Base-by-base conservation (phyloP, 2,113 vertebrate species). In the Siniperca knerii region DNA sequence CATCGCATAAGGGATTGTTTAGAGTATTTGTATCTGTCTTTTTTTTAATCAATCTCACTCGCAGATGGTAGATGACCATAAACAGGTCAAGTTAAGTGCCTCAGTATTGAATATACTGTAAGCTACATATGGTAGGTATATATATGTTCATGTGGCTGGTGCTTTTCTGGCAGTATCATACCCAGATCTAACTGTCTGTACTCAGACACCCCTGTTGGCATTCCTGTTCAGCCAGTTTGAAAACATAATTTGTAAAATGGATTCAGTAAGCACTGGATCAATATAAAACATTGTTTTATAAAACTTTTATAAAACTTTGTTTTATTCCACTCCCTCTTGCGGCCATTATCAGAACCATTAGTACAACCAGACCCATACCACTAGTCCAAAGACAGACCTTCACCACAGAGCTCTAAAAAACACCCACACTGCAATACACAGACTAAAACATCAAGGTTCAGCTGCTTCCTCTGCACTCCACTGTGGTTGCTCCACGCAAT, bases 231-330 rank as follows among this genome's bases (percentile, higher is more conserved):
- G 40, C 5, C 58, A 77, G 37, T 87, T 68, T 85, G 52, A 83
- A 89, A 90, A 86, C n/a, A 75, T 68, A 78, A 93, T 92, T 86
- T 89, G 46, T 48, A 20, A 91, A 94, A 89, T 90, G 81, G 68
- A 79, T 84, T 90, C 40, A 61, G 44, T 65, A 33, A 88, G 74
- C n/a, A 37, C 6, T 11, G 16, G 86, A 92, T 89, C 84, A 80
- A 79, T 90, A 10, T 6, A n/a, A 55, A 40, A 69, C 1, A 2
- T 46, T 25, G 25, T 25, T 25, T 25, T 25, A 25, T 25, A 25
- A 25, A 25, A 25, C 25, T 25, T 25, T 25, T 25, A 25, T 25
- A 25, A 25, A 25, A 25, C 55, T 64, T 33, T 68, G 37, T 84
- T 50, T 74, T 35, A 82, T 66, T 62, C 8, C 35, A 35, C 62